Conservation (phyloP, 2,888 invertebrate species). For the Eupelmus urozonus region DNA sequence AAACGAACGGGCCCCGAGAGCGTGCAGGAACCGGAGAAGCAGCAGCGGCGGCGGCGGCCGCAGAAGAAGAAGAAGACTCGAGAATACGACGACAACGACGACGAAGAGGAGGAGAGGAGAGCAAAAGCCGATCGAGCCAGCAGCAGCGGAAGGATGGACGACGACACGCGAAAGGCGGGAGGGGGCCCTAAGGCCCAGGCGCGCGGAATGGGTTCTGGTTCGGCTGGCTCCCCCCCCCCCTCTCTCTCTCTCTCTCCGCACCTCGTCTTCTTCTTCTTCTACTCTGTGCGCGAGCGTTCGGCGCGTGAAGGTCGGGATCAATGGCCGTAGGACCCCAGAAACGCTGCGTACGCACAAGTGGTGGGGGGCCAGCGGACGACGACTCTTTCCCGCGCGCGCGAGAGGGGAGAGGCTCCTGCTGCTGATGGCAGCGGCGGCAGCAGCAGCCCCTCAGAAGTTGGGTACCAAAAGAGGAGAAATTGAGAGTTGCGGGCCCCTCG, state of each 20-base stretch:
- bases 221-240: slow-evolving; percentile 44
- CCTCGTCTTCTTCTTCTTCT: slow-evolving; percentile 61
- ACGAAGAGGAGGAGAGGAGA: slow-evolving; percentile 14
- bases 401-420: slow-evolving; percentile 35
- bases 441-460: slow-evolving; percentile 64
- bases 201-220: slow-evolving; percentile 58
- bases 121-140: slow-evolving; percentile 59
- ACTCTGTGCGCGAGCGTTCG: slow-evolving; percentile 70
- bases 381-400: slow-evolving; percentile 42
- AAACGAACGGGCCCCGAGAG: slow-evolving; percentile 45
- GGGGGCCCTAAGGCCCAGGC: slow-evolving; percentile 55
- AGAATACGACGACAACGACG: slow-evolving; percentile 34
- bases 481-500: slow-evolving; percentile 65
- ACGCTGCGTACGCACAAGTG: slow-evolving; percentile 55
- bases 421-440: slow-evolving; percentile 24
- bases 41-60: slow-evolving; percentile 35
- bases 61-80: slow-evolving; percentile 25
- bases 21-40: slow-evolving; percentile 52
- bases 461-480: slow-evolving; percentile 75
- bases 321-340: slow-evolving; percentile 76
- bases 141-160: slow-evolving; percentile 55
- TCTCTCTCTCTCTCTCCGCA: slow-evolving; percentile 36
- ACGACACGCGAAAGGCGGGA: slow-evolving; percentile 44
- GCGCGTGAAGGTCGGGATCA: slow-evolving; percentile 78
- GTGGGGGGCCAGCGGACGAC: slow-evolving; percentile 43